Base-by-base conservation (phyloP, 2,113 vertebrate genomes). In the Xiphias gladius region DNA sequence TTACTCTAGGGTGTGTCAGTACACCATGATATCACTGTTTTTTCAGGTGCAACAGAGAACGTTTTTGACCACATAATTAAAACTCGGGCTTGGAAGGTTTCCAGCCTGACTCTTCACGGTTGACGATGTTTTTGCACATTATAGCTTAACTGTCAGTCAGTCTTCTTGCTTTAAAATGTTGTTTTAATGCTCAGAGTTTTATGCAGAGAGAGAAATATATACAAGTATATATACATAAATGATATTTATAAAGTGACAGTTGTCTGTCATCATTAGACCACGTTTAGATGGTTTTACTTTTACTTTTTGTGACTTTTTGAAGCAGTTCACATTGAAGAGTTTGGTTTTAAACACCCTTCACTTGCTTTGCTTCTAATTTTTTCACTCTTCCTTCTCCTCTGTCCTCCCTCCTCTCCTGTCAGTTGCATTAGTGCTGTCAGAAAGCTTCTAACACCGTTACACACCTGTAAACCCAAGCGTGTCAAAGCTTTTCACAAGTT, bases 401-500 rank as follows among this genome's bases (percentile, higher is more conserved):
- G 3, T 30, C 50, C 12, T 16, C 26, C 70, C 4, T 46, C 43
- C 9, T 52, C 52, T 46, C 43, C 57, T 86, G 82, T 79, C 86
- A 48, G 86, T 79, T 88, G 87, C 84, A 85, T 91, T 86, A 82
- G 79, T 28, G 73, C 62, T 72, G 84, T 82, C 90, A 85, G 83
- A 90, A 88, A 86, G 89, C 85, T 87, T 84, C 91, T 90, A 64
- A 88, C 85, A 67, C 80, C 48, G 70, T 69, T 64, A 81, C 90
- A 88, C 92, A 93, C 91, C 93, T 94, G 92, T 86, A 92, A 90
- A 86, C 83, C 66, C 68, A 43, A 89, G 89, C 5, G 73, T 92
- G 90, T 94, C 91, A 90, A 92, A 92, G 93, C 93, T 95, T 93
- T 94, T 94, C 90, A 89, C 92, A 88, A 76, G 50, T 92, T 83